Evolutionary conservation across 2,797 vertebrate species (phyloP).

Genomic region (Austrolebias charrua): DNA sequence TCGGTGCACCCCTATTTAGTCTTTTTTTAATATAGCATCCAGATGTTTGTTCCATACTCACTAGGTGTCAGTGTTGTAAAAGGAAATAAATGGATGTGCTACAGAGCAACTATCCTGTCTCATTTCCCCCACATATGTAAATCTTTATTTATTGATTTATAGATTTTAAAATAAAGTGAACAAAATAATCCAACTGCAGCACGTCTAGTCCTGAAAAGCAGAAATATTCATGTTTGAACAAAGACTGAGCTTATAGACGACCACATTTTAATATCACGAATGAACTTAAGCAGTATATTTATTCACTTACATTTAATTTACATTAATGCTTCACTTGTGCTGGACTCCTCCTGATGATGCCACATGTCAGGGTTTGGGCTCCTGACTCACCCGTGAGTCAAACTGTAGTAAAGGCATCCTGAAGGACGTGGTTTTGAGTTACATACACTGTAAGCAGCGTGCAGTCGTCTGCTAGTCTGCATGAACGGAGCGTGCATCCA

Average conservation of each 20-base stretch:
- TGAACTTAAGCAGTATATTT: background rate
- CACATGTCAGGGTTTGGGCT: background rate
- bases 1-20: too few species aligned
- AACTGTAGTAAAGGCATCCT: constrained; percentile 12
- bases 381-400: constrained; percentile 28
- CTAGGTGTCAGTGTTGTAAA: constrained; percentile 47
- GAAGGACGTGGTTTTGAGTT: constrained; percentile 35
- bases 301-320: background rate
- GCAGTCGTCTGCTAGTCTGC: constrained; percentile 45
- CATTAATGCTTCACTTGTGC: background rate
- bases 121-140: background rate
- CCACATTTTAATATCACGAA: background rate
- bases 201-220: background rate
- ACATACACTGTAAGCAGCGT: background rate
- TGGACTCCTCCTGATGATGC: background rate
- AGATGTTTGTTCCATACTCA: constrained; percentile 14
- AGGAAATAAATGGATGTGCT: background rate
- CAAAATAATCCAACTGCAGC: background rate
- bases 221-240: background rate
- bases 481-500: constrained; percentile 12
- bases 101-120: background rate
- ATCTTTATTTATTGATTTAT: background rate
- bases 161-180: background rate
- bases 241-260: background rate
- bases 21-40: background rate